phyloP scores from a whole-genome alignment of 2,113 vertebrate species.

The Zosterops hypoxanthus region DNA sequence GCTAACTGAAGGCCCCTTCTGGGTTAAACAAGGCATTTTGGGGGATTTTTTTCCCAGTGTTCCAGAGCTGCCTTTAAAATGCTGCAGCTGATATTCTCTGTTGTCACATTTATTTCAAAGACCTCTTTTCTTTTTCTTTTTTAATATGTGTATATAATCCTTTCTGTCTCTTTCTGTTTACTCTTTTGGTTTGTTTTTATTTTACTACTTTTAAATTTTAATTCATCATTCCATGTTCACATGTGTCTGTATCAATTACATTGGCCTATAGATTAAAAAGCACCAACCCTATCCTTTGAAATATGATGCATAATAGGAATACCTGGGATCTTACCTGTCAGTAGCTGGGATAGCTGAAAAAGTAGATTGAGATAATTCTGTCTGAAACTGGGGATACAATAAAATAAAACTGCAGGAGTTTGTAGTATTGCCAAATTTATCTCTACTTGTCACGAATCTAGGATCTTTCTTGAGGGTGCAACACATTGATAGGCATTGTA shows the following conservation, averaged over 20 bases:
- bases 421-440: not conserved
- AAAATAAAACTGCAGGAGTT: not conserved
- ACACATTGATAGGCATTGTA: not conserved
- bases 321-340: constrained; percentile 74
- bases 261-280: constrained; percentile 32
- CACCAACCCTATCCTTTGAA: constrained; percentile 18
- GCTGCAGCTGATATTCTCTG: constrained; percentile 37
- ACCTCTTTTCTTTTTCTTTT: not conserved
- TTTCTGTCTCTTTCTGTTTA: constrained; percentile 42
- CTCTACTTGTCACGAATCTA: not conserved
- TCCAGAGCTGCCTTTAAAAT: constrained; percentile 54
- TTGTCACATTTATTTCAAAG: constrained; percentile 29
- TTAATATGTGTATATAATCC: not conserved
- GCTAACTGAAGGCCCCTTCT: not conserved
- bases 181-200: constrained; percentile 28
- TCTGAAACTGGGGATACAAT: not conserved
- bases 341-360: not conserved
- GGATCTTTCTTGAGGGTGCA: not conserved
- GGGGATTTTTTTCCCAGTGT: not conserved
- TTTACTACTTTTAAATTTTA: constrained; percentile 38
- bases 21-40: constrained; percentile 1
- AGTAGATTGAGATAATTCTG: not conserved
- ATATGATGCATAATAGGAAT: constrained; percentile 53
- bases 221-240: constrained; percentile 47
- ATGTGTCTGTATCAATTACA: not conserved